A percentile compares a stretch with the other conserved stretches of the same genome.
These are phyloP conservation scores for Lithophane ornitopus DNA, from an alignment of 2,888 invertebrate genomes.

Conservation along the genomic window DNA sequence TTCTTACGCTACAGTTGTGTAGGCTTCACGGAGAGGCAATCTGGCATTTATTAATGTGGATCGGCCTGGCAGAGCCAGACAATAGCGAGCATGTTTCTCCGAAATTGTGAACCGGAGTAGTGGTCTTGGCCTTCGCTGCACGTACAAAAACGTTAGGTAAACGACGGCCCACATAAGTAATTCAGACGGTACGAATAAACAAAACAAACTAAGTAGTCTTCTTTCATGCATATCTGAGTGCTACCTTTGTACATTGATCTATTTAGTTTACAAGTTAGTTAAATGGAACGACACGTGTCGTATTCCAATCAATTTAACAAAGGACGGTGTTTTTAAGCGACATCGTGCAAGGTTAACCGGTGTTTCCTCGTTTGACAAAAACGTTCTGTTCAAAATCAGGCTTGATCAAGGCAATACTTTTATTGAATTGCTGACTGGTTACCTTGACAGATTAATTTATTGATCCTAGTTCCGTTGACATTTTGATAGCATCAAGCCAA, in stretches of 20 bases:
- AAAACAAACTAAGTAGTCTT: constrained; percentile 77
- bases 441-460: constrained; percentile 59
- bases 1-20: constrained; percentile 23
- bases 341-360: constrained; percentile 69
- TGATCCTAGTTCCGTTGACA: constrained; percentile 47
- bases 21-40: constrained; percentile 68
- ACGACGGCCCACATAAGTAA: constrained; percentile 80
- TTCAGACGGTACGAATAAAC: constrained; percentile 80
- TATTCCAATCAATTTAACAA: constrained; percentile 61
- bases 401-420: constrained; percentile 47
- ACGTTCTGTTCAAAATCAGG: constrained; percentile 57
- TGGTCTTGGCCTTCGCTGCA: constrained; percentile 71
- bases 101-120: constrained; percentile 75
- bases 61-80: constrained; percentile 71
- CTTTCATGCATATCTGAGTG: constrained; percentile 80
- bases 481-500: constrained; percentile 48
- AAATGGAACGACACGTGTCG: constrained; percentile 57
- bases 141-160: constrained; percentile 76
- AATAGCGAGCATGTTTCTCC: constrained; percentile 78
- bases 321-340: constrained; percentile 67
- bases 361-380: constrained; percentile 70
- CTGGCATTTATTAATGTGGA: constrained; percentile 82
- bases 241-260: constrained; percentile 64
- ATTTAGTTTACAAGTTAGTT: constrained; percentile 63
- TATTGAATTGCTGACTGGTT: constrained; percentile 53